A percentile compares a stretch with the other conserved stretches of the same genome.
Conservation (phyloP, 2,888 invertebrate species). For the Hololepta plana region DNA sequence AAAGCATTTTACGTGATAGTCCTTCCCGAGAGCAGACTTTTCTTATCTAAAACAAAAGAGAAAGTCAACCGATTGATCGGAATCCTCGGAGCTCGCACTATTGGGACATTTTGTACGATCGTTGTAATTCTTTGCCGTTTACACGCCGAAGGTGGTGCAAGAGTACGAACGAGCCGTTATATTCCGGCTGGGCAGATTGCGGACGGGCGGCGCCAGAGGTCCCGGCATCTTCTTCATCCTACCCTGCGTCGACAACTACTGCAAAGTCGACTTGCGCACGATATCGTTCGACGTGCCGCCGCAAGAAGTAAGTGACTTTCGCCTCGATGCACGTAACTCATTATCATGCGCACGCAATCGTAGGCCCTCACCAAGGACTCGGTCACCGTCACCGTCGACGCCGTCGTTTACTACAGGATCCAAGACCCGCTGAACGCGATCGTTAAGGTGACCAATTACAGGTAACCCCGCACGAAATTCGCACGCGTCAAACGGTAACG, state of each 20-base stretch:
- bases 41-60: no score
- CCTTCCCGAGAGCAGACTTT: no score
- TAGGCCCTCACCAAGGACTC: slow-evolving; percentile 84
- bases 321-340: slow-evolving; percentile 1
- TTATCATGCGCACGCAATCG: no score
- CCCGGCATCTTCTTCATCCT: slow-evolving; percentile 88
- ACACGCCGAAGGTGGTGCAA: slow-evolving; percentile 11
- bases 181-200: slow-evolving; percentile 66
- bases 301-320: slow-evolving; percentile 56
- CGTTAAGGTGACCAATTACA: slow-evolving; percentile 55
- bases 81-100: no score
- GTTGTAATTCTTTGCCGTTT: no score
- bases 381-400: slow-evolving; percentile 87
- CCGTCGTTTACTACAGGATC: slow-evolving; percentile 70
- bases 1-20: no score
- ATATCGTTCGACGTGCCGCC: slow-evolving; percentile 94
- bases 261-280: slow-evolving; percentile 81
- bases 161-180: slow-evolving; percentile 81
- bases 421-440: slow-evolving; percentile 63
- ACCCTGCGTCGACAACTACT: slow-evolving; percentile 85
- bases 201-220: slow-evolving; percentile 59
- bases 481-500: slow-evolving; percentile 1
- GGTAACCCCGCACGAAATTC: slow-evolving; percentile 25
- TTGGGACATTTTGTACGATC: no score
- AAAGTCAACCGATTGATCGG: no score